Percentiles rank a stretch among this genome's conserved stretches.
phyloP scores from a whole-genome alignment of 1,140 invertebrate species.

The Microplitis demolitor region DNA sequence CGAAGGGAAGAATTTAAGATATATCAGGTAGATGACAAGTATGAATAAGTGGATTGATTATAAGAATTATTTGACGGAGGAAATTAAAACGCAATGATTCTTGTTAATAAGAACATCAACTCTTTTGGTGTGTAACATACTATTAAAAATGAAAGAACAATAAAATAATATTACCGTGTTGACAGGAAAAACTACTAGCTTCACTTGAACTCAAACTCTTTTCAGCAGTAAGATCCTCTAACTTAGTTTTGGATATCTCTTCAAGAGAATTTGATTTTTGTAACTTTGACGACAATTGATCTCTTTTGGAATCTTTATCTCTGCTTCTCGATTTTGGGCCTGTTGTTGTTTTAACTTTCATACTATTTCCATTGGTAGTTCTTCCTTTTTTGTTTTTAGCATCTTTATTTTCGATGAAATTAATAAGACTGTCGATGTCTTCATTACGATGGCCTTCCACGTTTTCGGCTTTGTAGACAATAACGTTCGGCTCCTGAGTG shows the following conservation, averaged over 20 bases:
- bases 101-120: too few species aligned
- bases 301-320: conserved; percentile 56
- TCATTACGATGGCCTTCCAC: conserved; percentile 71
- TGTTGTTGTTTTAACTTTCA: conserved; percentile 51
- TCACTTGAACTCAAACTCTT: conserved; percentile 51
- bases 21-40: not conserved
- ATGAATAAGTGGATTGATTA: not conserved
- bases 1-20: too few species aligned
- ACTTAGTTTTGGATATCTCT: conserved; percentile 72
- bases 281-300: conserved; percentile 58
- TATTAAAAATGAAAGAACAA: conserved; percentile 10
- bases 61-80: too few species aligned
- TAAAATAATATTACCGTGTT: conserved; percentile 45
- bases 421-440: conserved; percentile 62
- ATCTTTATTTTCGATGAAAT: conserved; percentile 62
- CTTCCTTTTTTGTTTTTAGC: conserved; percentile 55
- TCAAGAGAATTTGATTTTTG: conserved; percentile 73
- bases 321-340: conserved; percentile 52
- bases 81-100: too few species aligned
- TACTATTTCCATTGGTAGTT: conserved; percentile 43
- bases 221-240: conserved; percentile 69
- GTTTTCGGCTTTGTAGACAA: conserved; percentile 67
- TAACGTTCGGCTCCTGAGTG: conserved; percentile 67
- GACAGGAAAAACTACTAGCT: conserved; percentile 52
- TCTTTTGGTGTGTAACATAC: too few species aligned